A percentile compares a stretch with the other conserved stretches of the same genome.
Conservation (phyloP, 2,113 vertebrate genomes). For the Acanthochromis polyacanthus region DNA sequence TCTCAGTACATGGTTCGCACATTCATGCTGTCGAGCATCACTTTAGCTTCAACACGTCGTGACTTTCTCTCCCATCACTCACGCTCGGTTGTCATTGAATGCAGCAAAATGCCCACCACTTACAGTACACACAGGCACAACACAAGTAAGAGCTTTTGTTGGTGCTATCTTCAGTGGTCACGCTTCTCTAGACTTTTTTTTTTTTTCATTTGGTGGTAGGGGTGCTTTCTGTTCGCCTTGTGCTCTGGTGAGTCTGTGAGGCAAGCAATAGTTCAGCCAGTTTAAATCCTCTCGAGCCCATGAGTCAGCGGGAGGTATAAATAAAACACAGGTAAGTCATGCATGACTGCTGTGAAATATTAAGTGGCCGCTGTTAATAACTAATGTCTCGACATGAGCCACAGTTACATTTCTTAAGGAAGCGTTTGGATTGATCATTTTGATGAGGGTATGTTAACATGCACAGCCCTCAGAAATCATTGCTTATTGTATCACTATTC, state of each 20-base stretch:
- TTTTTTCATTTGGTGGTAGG: slow-evolving; percentile 1
- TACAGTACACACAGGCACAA: slow-evolving; percentile 18
- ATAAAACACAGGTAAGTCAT: slow-evolving; percentile 65
- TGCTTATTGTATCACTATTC: not conserved
- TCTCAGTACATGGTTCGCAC: slow-evolving; percentile 40
- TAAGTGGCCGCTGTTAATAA: slow-evolving; percentile 31
- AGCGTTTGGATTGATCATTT: not conserved
- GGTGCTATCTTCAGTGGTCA: slow-evolving; percentile 33
- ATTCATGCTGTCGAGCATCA: slow-evolving; percentile 49
- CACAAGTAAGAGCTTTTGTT: slow-evolving; percentile 27
- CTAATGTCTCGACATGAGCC: slow-evolving; percentile 15
- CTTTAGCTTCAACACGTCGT: slow-evolving; percentile 41
- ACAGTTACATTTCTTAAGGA: not conserved
- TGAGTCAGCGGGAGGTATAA: slow-evolving; percentile 61
- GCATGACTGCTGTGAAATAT: slow-evolving; percentile 49
- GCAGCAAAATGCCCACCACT: slow-evolving; percentile 29
- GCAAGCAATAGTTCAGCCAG: slow-evolving; percentile 44
- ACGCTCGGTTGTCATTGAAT: slow-evolving; percentile 19
- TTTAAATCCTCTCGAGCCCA: slow-evolving; percentile 37
- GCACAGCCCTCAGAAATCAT: slow-evolving; percentile 1
- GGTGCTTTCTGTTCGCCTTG: slow-evolving; percentile 38
- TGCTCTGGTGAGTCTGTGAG: slow-evolving; percentile 49
- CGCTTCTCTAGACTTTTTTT: slow-evolving; percentile 27
- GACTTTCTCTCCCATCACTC: slow-evolving; percentile 17
- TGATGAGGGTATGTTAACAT: not conserved